phyloP scores from a whole-genome alignment of 2,888 invertebrate species.

The Notocelia uddmanniana region DNA sequence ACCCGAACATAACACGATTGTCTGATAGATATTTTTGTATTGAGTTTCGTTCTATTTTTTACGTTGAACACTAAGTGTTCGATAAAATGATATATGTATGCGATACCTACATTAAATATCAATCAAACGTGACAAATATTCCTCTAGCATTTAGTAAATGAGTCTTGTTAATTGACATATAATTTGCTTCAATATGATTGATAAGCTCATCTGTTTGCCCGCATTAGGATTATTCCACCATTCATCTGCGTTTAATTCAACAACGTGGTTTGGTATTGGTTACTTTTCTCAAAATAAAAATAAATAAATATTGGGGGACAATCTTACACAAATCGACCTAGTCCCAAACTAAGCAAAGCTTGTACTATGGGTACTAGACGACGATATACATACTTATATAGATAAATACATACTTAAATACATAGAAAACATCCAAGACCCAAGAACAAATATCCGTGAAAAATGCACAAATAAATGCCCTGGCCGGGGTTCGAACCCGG shows the following conservation, averaged over 20 bases:
- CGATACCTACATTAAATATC: neutral
- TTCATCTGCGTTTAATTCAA: neutral
- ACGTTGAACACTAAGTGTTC: neutral
- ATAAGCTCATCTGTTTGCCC: slow-evolving; percentile 14
- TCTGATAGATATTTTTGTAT: neutral
- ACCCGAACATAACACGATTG: slow-evolving; percentile 17
- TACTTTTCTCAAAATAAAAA: too few relatives aligned
- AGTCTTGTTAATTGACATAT: slow-evolving; percentile 37
- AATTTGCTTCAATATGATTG: slow-evolving; percentile 38
- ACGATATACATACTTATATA: too few relatives aligned
- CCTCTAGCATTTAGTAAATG: slow-evolving; percentile 16
- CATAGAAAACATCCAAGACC: too few relatives aligned
- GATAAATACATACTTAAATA: too few relatives aligned
- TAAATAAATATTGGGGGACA: too few relatives aligned
- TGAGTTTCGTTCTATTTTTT: neutral
- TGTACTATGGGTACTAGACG: too few relatives aligned
- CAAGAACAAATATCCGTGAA: too few relatives aligned
- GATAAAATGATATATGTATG: neutral
- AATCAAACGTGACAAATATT: slow-evolving; percentile 29
- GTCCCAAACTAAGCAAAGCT: too few relatives aligned
- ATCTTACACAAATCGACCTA: too few relatives aligned
- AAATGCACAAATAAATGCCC: too few relatives aligned
- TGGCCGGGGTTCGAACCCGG: too few relatives aligned
- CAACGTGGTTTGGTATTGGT: too few relatives aligned
- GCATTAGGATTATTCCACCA: slow-evolving; percentile 10